Evolutionary conservation across 2,888 invertebrate genomes (phyloP).

Genomic region (Cartodere bifasciata): DNA sequence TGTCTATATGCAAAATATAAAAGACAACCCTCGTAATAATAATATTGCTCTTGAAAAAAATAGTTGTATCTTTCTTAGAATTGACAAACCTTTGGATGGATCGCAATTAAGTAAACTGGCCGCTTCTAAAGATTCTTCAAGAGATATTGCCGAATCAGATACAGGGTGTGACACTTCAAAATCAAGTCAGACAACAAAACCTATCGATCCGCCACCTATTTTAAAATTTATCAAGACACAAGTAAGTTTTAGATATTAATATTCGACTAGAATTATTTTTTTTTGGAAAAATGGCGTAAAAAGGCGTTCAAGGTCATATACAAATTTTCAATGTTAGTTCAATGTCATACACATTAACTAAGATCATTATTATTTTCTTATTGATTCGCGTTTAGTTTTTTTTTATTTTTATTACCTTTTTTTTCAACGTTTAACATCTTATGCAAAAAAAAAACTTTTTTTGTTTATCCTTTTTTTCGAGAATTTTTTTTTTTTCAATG

Average conservation of each 20-base stretch:
- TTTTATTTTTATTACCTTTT: background rate
- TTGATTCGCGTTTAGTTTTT: conserved; percentile 4
- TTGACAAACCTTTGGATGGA: conserved; percentile 39
- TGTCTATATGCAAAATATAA: too few relatives aligned
- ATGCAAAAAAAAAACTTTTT: background rate
- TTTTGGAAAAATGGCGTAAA: too few relatives aligned
- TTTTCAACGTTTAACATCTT: too few relatives aligned
- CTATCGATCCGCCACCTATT: conserved; percentile 54
- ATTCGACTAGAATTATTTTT: too few relatives aligned
- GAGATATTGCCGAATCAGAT: conserved; percentile 41
- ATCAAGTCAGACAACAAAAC: conserved; percentile 24
- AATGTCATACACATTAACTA: too few relatives aligned
- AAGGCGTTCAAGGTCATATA: too few relatives aligned
- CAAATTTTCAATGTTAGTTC: too few relatives aligned
- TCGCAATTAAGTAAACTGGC: conserved; percentile 36
- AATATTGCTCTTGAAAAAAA: too few relatives aligned
- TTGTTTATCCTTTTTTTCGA: background rate
- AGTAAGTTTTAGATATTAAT: too few relatives aligned
- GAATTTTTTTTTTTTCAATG: conserved; percentile 39
- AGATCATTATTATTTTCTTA: background rate
- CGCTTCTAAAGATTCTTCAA: conserved; percentile 39
- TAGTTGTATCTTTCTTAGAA: conserved; percentile 24
- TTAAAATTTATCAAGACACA: conserved; percentile 69
- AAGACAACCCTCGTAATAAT: too few relatives aligned
- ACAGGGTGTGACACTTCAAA: conserved; percentile 30